phyloP scores from a whole-genome alignment of 1,140 invertebrate species.

The Brachionus calyciflorus region DNA sequence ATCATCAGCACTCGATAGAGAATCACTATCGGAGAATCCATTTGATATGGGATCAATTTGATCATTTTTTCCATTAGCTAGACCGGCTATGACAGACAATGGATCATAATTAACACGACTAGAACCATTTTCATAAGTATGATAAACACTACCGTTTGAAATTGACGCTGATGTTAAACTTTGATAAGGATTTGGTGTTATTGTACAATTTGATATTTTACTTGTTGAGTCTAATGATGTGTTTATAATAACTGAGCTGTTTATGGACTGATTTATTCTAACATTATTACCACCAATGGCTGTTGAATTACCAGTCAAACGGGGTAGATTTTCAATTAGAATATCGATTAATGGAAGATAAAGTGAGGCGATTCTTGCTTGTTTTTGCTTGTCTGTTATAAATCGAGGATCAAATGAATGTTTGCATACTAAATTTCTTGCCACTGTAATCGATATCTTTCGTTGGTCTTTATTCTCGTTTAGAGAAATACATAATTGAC shows the following conservation, averaged over 20 bases:
- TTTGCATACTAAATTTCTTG: conserved; percentile 83
- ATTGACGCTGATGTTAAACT: conserved; percentile 25
- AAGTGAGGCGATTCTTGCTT: conserved; percentile 78
- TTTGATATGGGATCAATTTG: neutral
- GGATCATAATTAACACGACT: neutral
- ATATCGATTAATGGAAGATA: conserved; percentile 85
- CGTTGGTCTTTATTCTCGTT: conserved; percentile 77
- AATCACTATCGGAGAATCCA: conserved; percentile 48
- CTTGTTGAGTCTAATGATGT: conserved; percentile 44
- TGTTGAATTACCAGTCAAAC: conserved; percentile 57
- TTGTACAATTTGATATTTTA: conserved; percentile 45
- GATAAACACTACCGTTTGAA: conserved; percentile 40
- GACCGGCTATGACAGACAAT: conserved; percentile 25
- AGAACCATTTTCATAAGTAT: neutral
- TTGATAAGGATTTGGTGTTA: neutral
- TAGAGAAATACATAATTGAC: conserved; percentile 72
- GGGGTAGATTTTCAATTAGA: conserved; percentile 73
- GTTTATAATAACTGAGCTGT: conserved; percentile 46
- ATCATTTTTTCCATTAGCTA: neutral
- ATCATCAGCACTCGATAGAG: conserved; percentile 52
- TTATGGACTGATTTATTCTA: conserved; percentile 32
- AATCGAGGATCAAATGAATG: conserved; percentile 90
- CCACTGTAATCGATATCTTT: conserved; percentile 71
- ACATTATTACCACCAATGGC: neutral
- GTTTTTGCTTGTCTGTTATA: conserved; percentile 68